These are phyloP conservation scores for Hedya salicella DNA, from an alignment of 2,888 invertebrate genomes.

Conservation along the genomic window DNA sequence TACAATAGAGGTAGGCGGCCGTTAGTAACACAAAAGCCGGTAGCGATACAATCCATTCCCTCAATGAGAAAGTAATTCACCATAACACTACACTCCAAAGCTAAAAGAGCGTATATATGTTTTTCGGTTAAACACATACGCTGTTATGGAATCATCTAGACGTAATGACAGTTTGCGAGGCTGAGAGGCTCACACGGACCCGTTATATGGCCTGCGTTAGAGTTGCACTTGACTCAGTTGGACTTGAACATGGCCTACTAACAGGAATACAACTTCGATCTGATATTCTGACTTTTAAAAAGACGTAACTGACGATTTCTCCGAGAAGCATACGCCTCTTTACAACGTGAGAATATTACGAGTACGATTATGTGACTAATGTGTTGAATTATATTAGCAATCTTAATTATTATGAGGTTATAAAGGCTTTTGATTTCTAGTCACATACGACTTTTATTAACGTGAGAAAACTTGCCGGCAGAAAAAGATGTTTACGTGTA, in stretches of 20 bases:
- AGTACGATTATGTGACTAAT: background rate
- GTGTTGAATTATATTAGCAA: background rate
- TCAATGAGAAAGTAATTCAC: background rate
- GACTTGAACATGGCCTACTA: slow-evolving; percentile 37
- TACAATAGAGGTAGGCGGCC: no score
- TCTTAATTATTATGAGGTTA: slow-evolving; percentile 1
- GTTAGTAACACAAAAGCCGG: background rate
- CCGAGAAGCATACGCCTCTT: background rate
- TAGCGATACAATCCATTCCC: background rate
- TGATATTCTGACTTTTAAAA: background rate
- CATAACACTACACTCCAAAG: background rate
- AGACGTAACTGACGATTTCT: background rate
- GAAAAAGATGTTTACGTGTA: no score
- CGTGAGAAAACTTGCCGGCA: background rate
- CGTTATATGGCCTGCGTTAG: slow-evolving; percentile 35
- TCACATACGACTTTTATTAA: background rate
- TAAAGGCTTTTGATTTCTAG: background rate
- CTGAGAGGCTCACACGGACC: slow-evolving; percentile 13
- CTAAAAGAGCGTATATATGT: background rate
- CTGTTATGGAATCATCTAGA: background rate
- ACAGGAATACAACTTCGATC: background rate
- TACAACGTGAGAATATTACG: background rate
- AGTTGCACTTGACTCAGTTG: slow-evolving; percentile 42
- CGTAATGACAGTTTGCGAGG: slow-evolving; percentile 11
- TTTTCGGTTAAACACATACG: background rate